Evolutionary conservation across 1,140 invertebrate species (phyloP).

Genomic region (Aphelinus certus): DNA sequence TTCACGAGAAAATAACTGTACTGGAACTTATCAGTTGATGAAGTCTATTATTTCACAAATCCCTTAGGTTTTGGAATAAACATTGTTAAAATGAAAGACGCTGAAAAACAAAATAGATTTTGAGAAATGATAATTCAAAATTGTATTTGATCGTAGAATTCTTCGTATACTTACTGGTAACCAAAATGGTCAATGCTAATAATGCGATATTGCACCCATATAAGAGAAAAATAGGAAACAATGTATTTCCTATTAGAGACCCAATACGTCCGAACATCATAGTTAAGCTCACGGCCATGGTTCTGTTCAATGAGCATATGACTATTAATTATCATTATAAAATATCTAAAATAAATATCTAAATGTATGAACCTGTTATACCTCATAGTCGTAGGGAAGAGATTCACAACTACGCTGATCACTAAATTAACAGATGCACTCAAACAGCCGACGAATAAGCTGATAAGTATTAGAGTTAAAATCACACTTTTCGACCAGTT

Average conservation of each 20-base stretch:
- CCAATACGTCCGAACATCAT: conserved; percentile 66
- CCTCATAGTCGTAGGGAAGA: conserved; percentile 70
- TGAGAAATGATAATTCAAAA: conserved; percentile 11
- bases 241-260: conserved; percentile 62
- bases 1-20: no score
- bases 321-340: background rate
- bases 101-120: conserved; percentile 43
- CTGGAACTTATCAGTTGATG: no score
- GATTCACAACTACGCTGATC: conserved; percentile 67
- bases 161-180: conserved; percentile 54
- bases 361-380: conserved; percentile 40
- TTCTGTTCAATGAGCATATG: conserved; percentile 47
- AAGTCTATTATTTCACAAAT: conserved; percentile 40
- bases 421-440: conserved; percentile 66
- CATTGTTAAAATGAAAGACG: conserved; percentile 47
- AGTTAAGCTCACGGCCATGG: conserved; percentile 65
- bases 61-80: conserved; percentile 49
- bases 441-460: conserved; percentile 67
- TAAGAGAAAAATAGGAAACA: conserved; percentile 64
- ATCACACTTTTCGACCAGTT: conserved; percentile 12
- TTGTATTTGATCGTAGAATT: conserved; percentile 3
- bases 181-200: conserved; percentile 54
- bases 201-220: conserved; percentile 62
- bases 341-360: background rate
- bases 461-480: conserved; percentile 51